These are phyloP conservation scores for Psittacula cyanocephala DNA, from an alignment of 2,113 vertebrate species.

Conservation along the genomic window DNA sequence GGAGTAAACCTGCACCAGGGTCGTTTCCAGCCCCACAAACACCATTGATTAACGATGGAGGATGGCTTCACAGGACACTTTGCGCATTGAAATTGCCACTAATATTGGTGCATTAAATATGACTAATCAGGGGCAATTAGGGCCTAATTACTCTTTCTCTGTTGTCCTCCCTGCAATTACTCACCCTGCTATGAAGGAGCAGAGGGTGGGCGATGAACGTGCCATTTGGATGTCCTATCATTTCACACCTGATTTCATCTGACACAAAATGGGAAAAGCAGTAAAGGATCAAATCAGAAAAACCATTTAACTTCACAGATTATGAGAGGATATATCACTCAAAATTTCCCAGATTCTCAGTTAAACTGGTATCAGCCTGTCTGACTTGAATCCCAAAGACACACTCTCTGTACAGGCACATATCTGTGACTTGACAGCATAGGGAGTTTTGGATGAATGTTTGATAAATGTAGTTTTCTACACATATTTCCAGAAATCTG, in stretches of 20 bases:
- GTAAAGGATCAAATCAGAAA: conserved; percentile 32
- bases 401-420: accelerated
- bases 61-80: neutral
- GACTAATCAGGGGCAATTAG: conserved; percentile 17
- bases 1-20: neutral
- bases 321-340: neutral
- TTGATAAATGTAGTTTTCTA: neutral
- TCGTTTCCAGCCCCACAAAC: neutral
- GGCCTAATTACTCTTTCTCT: neutral
- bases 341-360: neutral
- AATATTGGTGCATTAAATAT: accelerated
- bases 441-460: neutral
- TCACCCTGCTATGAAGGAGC: accelerated
- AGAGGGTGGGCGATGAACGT: neutral
- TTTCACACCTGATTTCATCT: neutral
- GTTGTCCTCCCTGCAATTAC: neutral
- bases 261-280: neutral
- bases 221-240: neutral
- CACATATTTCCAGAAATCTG: neutral
- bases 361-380: neutral
- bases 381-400: neutral
- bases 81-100: neutral
- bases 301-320: neutral
- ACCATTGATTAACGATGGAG: accelerated
- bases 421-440: neutral